Evolutionary conservation across 1,140 invertebrate genomes (phyloP), one percentile per base, ranked within the genome.

Genomic region (Brachionus sp.): DNA sequence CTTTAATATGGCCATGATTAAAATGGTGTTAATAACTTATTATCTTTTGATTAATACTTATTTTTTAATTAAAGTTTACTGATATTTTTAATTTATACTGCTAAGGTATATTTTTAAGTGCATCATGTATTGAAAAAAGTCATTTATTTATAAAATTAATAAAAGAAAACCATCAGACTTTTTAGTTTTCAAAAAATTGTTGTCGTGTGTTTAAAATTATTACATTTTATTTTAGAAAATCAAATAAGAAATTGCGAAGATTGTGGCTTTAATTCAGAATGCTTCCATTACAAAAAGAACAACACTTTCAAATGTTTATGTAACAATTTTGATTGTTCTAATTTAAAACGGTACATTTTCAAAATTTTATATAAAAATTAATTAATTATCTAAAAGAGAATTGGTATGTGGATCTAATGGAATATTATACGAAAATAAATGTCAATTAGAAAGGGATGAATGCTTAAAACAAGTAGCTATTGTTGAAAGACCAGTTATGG

Each of bases 401-500:
- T 44, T 42, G 5, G 39, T 80, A 5, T 80, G 77, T 37, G 77
- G 77, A 16, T 80, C 77, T 6, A 66, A 80, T 80, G 77, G 77
- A 3, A 37, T 80, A 37, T 25, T 57, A 10, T 80, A 62, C 29
- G 46, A 80, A 62, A 80, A 80, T 19, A 80, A 35, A 13, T 80
- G 77, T 62, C 16, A 39, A 16, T 25, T 80, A 44, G 62, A 80
- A 39, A 57, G 33, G 42, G 33, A 80, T 37, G 29, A 66, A 62
- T 80, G 77, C 25, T 35, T 62, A 23, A 66, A 84, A 83, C 83
- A 83, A 53, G 46, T 88, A 94, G 93, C 93, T 87, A 92, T 93
- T 91, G 92, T 94, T 90, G 92, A 93, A 25, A 29, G 62, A 62
- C 77, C 77, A 2, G 23, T 66, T 13, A 42, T 1, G 10, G 46